Evolutionary conservation across 1,140 invertebrate species (phyloP).

Genomic region (Yoshiicerus persimilis): DNA sequence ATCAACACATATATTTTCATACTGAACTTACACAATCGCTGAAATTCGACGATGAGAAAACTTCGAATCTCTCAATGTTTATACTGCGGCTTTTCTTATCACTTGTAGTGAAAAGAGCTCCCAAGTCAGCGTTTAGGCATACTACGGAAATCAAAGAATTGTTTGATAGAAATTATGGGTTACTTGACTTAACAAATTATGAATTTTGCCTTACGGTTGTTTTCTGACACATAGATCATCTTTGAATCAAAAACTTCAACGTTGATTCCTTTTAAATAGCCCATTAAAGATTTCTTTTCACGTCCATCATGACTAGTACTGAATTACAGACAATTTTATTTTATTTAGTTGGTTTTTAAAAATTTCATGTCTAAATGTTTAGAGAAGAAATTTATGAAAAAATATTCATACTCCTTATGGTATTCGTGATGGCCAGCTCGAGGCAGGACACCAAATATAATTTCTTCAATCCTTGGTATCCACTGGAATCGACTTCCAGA

Average conservation of each 20-base stretch:
- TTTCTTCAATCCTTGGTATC: constrained; percentile 38
- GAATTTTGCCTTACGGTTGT: constrained; percentile 39
- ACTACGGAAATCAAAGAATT: constrained; percentile 25
- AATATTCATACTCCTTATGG: neutral
- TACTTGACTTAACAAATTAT: neutral
- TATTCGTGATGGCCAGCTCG: neutral
- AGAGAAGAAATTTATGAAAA: neutral
- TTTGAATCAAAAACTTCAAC: constrained; percentile 46
- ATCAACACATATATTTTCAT: neutral
- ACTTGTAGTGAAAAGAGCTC: constrained; percentile 29
- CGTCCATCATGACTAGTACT: neutral
- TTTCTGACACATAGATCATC: constrained; percentile 41
- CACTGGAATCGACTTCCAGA: constrained; percentile 44
- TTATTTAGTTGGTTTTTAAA: too few relatives aligned
- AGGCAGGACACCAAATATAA: neutral
- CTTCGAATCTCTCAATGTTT: constrained; percentile 45
- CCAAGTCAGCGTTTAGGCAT: constrained; percentile 44
- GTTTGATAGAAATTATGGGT: too few relatives aligned
- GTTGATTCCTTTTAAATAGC: constrained; percentile 43
- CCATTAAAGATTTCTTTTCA: neutral
- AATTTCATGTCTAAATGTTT: too few relatives aligned
- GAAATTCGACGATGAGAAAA: constrained; percentile 46
- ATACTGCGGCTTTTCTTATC: constrained; percentile 31
- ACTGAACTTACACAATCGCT: constrained; percentile 47
- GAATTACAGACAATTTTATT: too few relatives aligned